These are phyloP conservation scores for Perodicticus potto DNA, from an alignment of 2,797 vertebrate genomes.

Conservation along the genomic window DNA sequence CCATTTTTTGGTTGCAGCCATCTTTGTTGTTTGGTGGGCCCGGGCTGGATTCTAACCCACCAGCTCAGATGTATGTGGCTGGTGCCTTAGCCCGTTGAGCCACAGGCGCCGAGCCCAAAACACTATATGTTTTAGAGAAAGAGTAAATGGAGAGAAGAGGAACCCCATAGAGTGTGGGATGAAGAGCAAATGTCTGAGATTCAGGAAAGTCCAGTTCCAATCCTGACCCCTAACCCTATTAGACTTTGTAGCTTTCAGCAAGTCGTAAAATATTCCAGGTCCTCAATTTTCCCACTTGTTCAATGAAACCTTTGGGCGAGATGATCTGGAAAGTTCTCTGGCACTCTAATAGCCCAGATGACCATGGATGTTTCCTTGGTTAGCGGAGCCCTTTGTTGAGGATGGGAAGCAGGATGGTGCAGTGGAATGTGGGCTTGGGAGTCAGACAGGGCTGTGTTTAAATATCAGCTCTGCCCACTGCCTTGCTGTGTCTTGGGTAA, in stretches of 20 bases:
- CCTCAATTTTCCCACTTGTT: not conserved
- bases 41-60: no score
- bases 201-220: not conserved
- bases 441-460: not conserved
- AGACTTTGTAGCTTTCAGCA: not conserved
- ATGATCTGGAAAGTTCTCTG: not conserved
- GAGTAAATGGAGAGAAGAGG: not conserved
- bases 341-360: not conserved
- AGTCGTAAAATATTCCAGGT: not conserved
- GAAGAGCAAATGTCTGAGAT: not conserved
- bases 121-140: not conserved
- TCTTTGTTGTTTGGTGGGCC: no score
- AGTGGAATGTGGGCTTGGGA: no score
- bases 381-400: not conserved
- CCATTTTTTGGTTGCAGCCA: no score
- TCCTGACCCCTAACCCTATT: not conserved
- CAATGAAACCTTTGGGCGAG: not conserved
- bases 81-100: no score
- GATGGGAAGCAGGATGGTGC: not conserved
- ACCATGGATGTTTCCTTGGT: not conserved
- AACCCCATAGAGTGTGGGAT: fast-evolving
- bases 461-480: not conserved
- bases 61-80: no score
- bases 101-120: not conserved
- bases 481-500: not conserved